These are phyloP conservation scores for Cactoblastis cactorum DNA, from an alignment of 2,888 invertebrate genomes.

Conservation along the genomic window DNA sequence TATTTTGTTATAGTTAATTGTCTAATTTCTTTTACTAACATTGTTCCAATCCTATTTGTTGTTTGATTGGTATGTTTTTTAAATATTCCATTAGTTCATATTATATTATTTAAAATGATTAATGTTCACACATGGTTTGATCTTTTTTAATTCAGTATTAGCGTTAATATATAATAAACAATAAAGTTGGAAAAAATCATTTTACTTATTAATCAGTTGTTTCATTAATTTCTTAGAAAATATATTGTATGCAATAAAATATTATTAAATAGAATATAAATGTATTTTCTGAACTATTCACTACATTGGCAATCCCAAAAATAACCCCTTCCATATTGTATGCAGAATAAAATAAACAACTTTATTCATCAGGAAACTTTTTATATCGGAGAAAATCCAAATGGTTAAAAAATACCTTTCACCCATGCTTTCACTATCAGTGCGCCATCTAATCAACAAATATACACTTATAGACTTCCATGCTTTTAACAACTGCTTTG, in stretches of 20 bases:
- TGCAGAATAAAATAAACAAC: too few species aligned
- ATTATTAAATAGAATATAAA: background rate
- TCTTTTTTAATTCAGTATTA: slow-evolving; percentile 6
- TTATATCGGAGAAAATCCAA: too few species aligned
- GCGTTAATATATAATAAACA: background rate
- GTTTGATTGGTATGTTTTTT: background rate
- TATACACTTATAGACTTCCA: too few species aligned
- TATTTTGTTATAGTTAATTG: background rate
- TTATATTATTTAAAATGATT: background rate
- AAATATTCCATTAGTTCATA: slow-evolving; percentile 5
- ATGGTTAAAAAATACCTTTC: too few species aligned
- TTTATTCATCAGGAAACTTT: too few species aligned
- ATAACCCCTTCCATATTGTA: too few species aligned
- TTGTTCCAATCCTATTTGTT: background rate
- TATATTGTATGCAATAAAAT: background rate
- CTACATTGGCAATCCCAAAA: too few species aligned
- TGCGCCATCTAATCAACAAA: too few species aligned
- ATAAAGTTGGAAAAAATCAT: background rate
- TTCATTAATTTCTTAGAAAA: background rate
- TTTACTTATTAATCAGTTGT: background rate
- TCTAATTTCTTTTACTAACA: too few species aligned
- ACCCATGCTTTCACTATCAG: too few species aligned
- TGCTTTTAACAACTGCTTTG: too few species aligned
- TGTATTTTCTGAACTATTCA: too few species aligned
- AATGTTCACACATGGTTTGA: background rate